phyloP scores from a whole-genome alignment of 2,888 invertebrate genomes.

The Spialia ferax region DNA sequence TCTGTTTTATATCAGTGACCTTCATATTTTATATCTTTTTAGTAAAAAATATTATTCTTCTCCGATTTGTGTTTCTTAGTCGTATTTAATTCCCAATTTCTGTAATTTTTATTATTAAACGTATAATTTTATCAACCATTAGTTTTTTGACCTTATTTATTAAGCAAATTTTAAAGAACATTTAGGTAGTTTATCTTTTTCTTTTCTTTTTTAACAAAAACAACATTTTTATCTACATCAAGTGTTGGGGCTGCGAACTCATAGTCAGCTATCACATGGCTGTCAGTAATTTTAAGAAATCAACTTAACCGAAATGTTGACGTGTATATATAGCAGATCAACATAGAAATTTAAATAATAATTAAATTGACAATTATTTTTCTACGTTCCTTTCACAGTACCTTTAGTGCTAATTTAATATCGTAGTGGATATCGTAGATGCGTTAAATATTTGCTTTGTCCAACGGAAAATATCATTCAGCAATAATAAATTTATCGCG shows the following conservation, averaged over 20 bases:
- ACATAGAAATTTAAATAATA: slow-evolving; percentile 82
- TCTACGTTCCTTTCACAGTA: slow-evolving; percentile 81
- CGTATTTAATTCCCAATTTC: not conserved
- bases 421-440: slow-evolving; percentile 51
- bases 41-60: not conserved
- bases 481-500: slow-evolving; percentile 53
- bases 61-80: not conserved
- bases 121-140: too few relatives aligned
- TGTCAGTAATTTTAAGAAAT: slow-evolving; percentile 85
- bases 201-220: slow-evolving; percentile 24
- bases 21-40: slow-evolving; percentile 13
- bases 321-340: slow-evolving; percentile 85
- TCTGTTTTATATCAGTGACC: slow-evolving; percentile 24
- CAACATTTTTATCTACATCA: slow-evolving; percentile 79
- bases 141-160: too few relatives aligned
- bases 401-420: slow-evolving; percentile 60
- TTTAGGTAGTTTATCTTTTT: not conserved
- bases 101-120: not conserved
- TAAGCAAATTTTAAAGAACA: not conserved
- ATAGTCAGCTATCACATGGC: slow-evolving; percentile 87
- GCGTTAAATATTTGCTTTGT: slow-evolving; percentile 53
- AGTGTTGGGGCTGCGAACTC: slow-evolving; percentile 74
- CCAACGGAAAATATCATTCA: slow-evolving; percentile 54
- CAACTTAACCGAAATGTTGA: slow-evolving; percentile 82
- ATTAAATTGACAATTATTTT: slow-evolving; percentile 83